Base-by-base conservation (phyloP, 92 coral and sea anemone species). In the Porites cylindrica region DNA sequence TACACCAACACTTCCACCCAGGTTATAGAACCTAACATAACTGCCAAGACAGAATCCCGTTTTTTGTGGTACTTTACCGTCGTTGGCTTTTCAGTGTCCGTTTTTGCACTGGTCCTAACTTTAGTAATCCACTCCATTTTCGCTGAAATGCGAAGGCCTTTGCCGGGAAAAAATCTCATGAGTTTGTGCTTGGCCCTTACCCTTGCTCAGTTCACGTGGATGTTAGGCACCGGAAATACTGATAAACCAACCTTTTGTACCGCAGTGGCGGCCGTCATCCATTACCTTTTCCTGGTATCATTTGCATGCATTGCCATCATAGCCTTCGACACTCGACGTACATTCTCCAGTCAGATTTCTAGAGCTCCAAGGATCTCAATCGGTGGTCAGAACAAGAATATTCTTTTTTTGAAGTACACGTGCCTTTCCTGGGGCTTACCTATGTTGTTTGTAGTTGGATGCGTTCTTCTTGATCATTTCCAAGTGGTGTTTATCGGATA, bases 141-240 rank as follows among this genome's bases (percentile, higher is more conserved):
- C 64, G 83, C 77, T 58, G 98, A 96, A 58, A 94, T 96, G 17
- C 92, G 98, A 18, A 70, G 66, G 32, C 94, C 98, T 82, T 95
- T 96, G 66, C 99, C 99, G 26, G 99, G 99, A 20, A 96, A 96
- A 78, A 96, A 96, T 66, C 88, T 96, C 60, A 92, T 96, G 86
- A 96, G 92, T 88, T 92, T 96, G 67, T 90, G 93, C 58, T 16
- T 95, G 75, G 89, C 98, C 12, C 94, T 96, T n/a, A 81, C 91
- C 66, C 91, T 96, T 51, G 93, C 96, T 2, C 98, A 96, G 76
- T 88, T 96, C 26, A 74, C 90, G 87, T 96, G 92, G 90, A 89
- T 95, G 62, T 71, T 93, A n/a, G 99, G 95, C 32, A 85, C 96
- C 10, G 94, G 96, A 4, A 94, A 89, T 52, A 95, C 95, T 16